Evolutionary conservation across 2,113 vertebrate species (phyloP), one percentile per base, ranked within the genome.

Genomic region (Piprites chloris): DNA sequence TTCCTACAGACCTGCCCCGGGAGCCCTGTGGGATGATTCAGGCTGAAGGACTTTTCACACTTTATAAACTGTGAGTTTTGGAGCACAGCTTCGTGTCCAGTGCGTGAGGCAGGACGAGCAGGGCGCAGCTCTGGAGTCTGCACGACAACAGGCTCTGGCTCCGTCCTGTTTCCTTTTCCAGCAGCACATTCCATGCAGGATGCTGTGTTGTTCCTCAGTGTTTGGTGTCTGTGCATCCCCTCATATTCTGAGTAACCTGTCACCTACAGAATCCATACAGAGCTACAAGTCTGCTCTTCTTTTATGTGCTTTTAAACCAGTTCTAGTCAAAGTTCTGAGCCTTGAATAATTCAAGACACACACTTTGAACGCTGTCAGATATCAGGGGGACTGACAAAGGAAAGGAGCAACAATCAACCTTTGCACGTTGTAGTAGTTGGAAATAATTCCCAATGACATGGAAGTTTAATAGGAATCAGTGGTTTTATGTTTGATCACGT

Each of bases 341-440:
- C 27, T 42, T 19, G 1, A 19, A 52, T 44, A 59, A 41, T 33
- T 68, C 62, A 55, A 6, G 2, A 24, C 28, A 9, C 3, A 27
- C 16, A 33, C 1, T 0, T 4, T 6, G 5, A 37, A 22, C 19
- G 5, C 74, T 61, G 6, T 42, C 19, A 17, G 39, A 12, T 26
- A 20, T 9, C 10, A 46, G 41, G 13, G 12, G 50, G 12, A 22
- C 28, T 62, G 32, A 58, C 55, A 30, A 23, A 93, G 32, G 8
- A 24, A 21, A 9, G 33, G 65, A 50, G 39, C 3, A 6, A 22
- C 28, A 49, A 18, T 35, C 49, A 27, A 4, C 39, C 69, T 55
- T 32, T 56, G 81, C 53, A 52, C 22, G 1, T 3, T 14, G 32
- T 11, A 41, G 71, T 9, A 44, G n/a, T 5, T 41, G 17, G 16